Conservation (phyloP, 2,888 invertebrate genomes). For the Pristionchus maxplancki region DNA sequence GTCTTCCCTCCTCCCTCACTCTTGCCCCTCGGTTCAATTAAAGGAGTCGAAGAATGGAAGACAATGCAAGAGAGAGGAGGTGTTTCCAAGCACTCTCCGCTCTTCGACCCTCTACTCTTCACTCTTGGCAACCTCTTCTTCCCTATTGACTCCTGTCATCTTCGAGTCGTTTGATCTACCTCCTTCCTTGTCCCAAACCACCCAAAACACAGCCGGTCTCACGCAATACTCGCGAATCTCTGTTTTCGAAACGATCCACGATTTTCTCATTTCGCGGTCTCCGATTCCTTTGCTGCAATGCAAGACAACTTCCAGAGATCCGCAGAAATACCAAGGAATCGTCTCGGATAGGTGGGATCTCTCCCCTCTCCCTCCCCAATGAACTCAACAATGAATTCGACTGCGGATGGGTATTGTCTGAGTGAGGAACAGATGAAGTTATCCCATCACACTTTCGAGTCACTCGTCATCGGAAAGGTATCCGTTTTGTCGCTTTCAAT, state of each 20-base stretch:
- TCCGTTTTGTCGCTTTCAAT: not conserved
- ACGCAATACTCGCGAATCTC: not conserved
- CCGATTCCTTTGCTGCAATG: not conserved
- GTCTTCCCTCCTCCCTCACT: constrained; percentile 12
- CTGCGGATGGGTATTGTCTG: constrained; percentile 62
- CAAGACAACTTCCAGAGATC: not conserved
- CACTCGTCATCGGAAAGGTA: constrained; percentile 64
- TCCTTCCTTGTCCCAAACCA: not conserved
- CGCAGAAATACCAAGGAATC: not conserved
- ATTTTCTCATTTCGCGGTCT: not conserved
- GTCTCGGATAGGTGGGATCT: not conserved
- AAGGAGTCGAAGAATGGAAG: constrained; percentile 24
- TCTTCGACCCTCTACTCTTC: constrained; percentile 24
- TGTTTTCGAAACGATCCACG: not conserved
- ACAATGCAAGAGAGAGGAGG: not conserved
- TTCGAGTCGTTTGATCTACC: not conserved
- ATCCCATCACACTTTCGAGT: constrained; percentile 63
- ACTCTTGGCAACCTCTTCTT: not conserved
- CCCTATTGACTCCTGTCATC: not conserved
- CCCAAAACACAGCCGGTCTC: not conserved
- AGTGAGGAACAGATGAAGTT: constrained; percentile 66
- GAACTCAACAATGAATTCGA: constrained; percentile 50
- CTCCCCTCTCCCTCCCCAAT: not conserved
- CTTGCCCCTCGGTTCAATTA: too few species aligned
- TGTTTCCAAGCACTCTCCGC: not conserved